A percentile compares a stretch with the other conserved stretches of the same genome.
Conservation (phyloP, 2,888 invertebrate genomes). For the Silvanus unidentatus region DNA sequence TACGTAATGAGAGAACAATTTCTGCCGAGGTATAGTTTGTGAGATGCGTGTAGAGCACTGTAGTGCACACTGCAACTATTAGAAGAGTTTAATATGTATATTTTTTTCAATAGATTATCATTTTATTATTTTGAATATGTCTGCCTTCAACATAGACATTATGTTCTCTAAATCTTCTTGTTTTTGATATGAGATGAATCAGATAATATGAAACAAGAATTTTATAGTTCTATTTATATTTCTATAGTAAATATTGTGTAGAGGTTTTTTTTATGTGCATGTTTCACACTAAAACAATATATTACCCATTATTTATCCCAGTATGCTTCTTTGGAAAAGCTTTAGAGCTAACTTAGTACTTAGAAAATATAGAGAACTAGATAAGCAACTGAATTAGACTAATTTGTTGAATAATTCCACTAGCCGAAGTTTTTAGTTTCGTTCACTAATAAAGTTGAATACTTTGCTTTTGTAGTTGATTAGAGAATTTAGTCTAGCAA, state of each 20-base stretch:
- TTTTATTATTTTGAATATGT: conserved; percentile 19
- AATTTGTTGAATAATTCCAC: no score
- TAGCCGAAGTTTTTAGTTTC: no score
- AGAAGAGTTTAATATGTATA: background rate
- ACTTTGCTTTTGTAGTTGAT: no score
- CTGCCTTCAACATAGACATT: conserved; percentile 29
- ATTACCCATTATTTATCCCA: conserved; percentile 13
- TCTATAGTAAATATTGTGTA: conserved; percentile 28
- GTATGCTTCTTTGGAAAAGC: conserved; percentile 31
- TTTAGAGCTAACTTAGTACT: no score
- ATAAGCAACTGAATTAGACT: no score
- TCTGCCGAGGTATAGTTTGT: conserved; percentile 46
- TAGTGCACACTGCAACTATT: conserved; percentile 21
- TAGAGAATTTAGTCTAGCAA: no score
- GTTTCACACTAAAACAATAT: conserved; percentile 14
- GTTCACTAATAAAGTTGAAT: no score
- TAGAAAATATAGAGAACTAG: no score
- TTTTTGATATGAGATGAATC: background rate
- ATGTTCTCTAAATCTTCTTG: conserved; percentile 5
- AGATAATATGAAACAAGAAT: conserved; percentile 2
- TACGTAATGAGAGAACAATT: no score
- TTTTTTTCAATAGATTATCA: conserved; percentile 18
- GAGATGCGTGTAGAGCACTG: conserved; percentile 37
- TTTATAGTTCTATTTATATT: no score
- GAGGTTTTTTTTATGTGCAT: conserved; percentile 20